phyloP scores from a whole-genome alignment of 2,797 vertebrate species.

The Chrosomus eos region DNA sequence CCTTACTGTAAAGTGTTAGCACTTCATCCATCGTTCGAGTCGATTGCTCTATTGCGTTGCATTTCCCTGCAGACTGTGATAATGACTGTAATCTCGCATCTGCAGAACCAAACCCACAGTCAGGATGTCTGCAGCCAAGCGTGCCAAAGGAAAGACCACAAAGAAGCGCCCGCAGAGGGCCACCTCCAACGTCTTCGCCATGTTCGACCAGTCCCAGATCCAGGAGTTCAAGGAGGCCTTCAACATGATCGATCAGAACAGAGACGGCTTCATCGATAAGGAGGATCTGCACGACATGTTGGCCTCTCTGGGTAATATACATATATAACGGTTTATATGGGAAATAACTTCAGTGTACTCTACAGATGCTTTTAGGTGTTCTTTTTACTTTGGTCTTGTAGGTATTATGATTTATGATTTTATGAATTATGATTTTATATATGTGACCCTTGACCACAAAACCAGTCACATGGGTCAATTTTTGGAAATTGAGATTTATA shows the following conservation, averaged over 20 bases:
- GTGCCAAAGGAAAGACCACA: slow-evolving; percentile 87
- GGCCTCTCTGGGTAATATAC: slow-evolving; percentile 79
- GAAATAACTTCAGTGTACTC: neutral
- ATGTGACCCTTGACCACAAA: too few relatives aligned
- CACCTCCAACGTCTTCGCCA: slow-evolving; percentile 86
- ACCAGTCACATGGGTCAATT: too few relatives aligned
- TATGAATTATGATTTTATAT: too few relatives aligned
- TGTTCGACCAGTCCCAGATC: slow-evolving; percentile 89
- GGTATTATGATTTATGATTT: too few relatives aligned
- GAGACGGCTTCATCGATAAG: slow-evolving; percentile 86
- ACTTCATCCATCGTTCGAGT: neutral
- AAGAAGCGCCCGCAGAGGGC: slow-evolving; percentile 88
- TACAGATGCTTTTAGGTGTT: neutral
- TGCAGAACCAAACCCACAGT: slow-evolving; percentile 37
- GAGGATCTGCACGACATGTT: slow-evolving; percentile 88
- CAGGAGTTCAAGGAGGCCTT: slow-evolving; percentile 90
- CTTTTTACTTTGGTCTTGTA: neutral
- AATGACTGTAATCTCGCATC: neutral
- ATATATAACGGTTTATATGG: neutral
- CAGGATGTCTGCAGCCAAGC: slow-evolving; percentile 70
- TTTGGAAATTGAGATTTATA: too few relatives aligned
- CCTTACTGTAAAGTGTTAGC: too few relatives aligned
- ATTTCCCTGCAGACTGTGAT: neutral
- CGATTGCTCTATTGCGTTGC: neutral
- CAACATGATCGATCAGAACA: slow-evolving; percentile 89